phyloP scores from a whole-genome alignment of 2,888 invertebrate genomes.

The Lithophane leautieri region DNA sequence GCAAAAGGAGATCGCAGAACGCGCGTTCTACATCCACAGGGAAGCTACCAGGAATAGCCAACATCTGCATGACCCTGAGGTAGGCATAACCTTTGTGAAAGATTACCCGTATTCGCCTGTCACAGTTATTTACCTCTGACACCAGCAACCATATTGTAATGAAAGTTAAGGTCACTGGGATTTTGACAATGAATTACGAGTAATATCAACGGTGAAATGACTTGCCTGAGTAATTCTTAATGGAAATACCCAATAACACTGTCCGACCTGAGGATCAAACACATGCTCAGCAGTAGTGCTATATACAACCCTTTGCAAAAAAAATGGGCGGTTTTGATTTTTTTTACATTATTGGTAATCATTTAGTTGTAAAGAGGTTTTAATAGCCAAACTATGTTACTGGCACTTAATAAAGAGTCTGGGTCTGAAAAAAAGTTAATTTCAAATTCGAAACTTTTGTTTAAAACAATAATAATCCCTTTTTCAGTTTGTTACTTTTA shows the following conservation, averaged over 20 bases:
- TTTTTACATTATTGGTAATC: no score
- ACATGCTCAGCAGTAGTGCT: neutral
- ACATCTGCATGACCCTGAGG: conserved; percentile 92
- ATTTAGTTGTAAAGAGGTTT: no score
- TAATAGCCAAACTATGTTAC: no score
- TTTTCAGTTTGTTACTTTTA: no score
- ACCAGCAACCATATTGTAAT: neutral
- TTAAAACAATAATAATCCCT: no score
- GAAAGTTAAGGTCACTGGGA: neutral
- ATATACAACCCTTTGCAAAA: no score
- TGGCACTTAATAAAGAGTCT: no score
- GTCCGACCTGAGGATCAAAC: neutral
- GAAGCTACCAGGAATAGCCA: conserved; percentile 90
- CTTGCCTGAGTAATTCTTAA: neutral
- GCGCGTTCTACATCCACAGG: conserved; percentile 92
- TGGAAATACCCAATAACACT: neutral
- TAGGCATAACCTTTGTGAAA: conserved; percentile 62
- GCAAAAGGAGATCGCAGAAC: conserved; percentile 93
- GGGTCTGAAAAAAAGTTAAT: no score
- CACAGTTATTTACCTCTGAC: neutral
- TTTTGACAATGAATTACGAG: neutral
- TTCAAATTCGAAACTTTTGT: no score
- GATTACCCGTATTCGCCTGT: neutral
- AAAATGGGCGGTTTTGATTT: no score
- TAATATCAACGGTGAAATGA: neutral